Evolutionary conservation across 92 coral and sea anemone species (phyloP).

Genomic region (Hydrozoanthus gracilis): DNA sequence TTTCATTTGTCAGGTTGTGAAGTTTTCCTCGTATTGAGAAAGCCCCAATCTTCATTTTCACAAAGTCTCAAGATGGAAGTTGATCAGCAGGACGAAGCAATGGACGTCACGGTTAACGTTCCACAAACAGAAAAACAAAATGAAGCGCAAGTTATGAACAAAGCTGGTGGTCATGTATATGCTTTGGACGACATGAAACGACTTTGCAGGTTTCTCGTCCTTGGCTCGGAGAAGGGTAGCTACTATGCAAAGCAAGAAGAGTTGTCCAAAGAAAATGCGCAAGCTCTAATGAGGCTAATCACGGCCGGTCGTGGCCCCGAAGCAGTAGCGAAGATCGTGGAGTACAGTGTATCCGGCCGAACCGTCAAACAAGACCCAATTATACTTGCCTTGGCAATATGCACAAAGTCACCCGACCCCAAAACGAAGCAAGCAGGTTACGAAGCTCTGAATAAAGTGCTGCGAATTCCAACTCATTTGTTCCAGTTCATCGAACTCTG

Average conservation of each 20-base stretch:
- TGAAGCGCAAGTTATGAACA: constrained; percentile 69
- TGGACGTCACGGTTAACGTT: neutral
- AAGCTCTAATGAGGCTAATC: constrained; percentile 28
- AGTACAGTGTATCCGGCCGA: constrained; percentile 48
- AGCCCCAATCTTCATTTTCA: no score
- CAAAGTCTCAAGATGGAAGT: constrained; percentile 1
- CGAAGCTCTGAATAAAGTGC: constrained; percentile 66
- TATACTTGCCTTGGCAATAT: constrained; percentile 46
- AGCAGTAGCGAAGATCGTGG: constrained; percentile 41
- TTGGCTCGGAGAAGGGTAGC: constrained; percentile 88
- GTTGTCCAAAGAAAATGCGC: constrained; percentile 37
- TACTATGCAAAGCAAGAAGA: constrained; percentile 38
- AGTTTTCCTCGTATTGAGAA: no score
- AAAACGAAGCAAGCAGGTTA: constrained; percentile 87
- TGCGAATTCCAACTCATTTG: constrained; percentile 91
- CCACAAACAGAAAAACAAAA: constrained; percentile 12
- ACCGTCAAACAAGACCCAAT: constrained; percentile 51
- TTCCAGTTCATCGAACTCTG: constrained; percentile 86
- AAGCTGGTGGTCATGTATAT: constrained; percentile 91
- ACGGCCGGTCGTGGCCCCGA: constrained; percentile 38
- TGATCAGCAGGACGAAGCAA: constrained; percentile 10
- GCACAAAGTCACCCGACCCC: constrained; percentile 76
- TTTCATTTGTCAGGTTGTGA: no score
- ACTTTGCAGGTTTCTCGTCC: constrained; percentile 83
- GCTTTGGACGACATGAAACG: constrained; percentile 83